Conservation (phyloP, 2,888 invertebrate genomes). For the Gastrophysa polygoni region DNA sequence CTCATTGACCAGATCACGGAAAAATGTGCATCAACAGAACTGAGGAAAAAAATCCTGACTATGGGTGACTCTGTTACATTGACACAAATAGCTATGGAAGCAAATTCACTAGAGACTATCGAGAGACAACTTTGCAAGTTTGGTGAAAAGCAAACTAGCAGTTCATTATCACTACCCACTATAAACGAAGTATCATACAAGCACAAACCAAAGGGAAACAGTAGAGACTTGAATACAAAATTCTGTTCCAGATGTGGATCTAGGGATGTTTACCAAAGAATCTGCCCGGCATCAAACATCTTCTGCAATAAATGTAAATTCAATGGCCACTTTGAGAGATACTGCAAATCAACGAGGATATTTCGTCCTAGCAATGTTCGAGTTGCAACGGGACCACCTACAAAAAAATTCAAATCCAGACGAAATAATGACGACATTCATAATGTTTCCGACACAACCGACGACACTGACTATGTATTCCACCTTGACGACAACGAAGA, state of each 20-base stretch:
- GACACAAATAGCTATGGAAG: background rate
- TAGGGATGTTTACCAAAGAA: too few relatives aligned
- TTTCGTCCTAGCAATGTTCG: background rate
- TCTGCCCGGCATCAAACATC: constrained; percentile 7
- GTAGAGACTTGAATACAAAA: background rate
- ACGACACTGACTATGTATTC: constrained; percentile 21
- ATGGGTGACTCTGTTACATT: background rate
- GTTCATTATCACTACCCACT: background rate
- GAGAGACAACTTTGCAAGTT: background rate
- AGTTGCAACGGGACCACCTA: constrained; percentile 2
- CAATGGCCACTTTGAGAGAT: constrained; percentile 37
- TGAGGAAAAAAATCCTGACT: constrained; percentile 5
- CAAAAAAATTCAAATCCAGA: constrained; percentile 13
- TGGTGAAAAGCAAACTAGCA: background rate
- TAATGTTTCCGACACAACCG: background rate
- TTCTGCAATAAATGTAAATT: constrained; percentile 12
- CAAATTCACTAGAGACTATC: background rate
- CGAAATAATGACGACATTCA: background rate
- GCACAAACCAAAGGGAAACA: background rate
- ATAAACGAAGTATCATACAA: background rate
- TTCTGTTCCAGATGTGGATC: background rate
- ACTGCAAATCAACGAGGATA: constrained; percentile 26
- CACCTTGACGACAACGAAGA: constrained; percentile 20
- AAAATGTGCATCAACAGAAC: background rate
- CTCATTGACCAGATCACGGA: constrained; percentile 3